Conservation (phyloP, 2,888 invertebrate genomes). For the Idaea biselata region DNA sequence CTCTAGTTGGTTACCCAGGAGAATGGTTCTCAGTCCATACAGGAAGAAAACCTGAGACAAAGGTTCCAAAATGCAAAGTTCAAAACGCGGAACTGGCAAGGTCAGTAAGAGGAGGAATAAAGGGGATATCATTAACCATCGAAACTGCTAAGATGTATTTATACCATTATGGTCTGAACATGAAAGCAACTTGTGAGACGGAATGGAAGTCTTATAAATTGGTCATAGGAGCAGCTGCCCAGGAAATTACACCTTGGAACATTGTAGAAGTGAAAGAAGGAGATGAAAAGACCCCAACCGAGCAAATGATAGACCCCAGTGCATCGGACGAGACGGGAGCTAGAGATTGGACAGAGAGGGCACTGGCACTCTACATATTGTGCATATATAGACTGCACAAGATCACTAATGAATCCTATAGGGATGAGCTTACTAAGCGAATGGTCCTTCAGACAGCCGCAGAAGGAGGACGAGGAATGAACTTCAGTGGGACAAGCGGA, state of each 20-base stretch:
- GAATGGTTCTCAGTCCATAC: neutral
- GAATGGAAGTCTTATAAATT: neutral
- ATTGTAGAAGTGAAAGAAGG: neutral
- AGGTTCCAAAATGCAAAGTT: neutral
- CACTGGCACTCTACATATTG: neutral
- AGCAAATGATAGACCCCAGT: neutral
- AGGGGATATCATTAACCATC: neutral
- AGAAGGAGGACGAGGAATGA: neutral
- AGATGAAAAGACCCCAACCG: neutral
- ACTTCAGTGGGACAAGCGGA: neutral
- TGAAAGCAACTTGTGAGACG: neutral
- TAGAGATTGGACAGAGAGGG: neutral
- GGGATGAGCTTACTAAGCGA: neutral
- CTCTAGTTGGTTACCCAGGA: neutral
- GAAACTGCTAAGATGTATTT: neutral
- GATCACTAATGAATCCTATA: neutral
- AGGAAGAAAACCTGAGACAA: neutral
- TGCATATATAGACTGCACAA: neutral
- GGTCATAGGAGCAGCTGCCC: neutral
- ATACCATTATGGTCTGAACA: neutral
- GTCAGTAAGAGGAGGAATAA: neutral
- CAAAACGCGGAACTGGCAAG: neutral
- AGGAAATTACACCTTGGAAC: neutral
- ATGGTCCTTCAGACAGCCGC: no score
- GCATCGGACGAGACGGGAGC: neutral